Evolutionary conservation across 2,113 vertebrate species (phyloP).

Genomic region (Saimiri boliviensis): DNA sequence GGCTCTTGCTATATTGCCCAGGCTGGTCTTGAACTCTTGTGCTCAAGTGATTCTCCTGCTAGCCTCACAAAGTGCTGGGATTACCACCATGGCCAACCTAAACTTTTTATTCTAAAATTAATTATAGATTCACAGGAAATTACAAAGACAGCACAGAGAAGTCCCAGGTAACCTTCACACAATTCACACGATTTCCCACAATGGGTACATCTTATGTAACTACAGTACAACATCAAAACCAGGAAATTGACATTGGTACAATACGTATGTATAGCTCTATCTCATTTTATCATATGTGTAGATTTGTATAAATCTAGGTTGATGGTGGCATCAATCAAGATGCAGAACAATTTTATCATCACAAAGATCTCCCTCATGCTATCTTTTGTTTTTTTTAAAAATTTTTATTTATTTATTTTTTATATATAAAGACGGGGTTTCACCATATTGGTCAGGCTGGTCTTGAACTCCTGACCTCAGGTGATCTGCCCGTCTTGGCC

Average conservation of each 20-base stretch:
- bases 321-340: neutral
- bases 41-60: no score
- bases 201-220: neutral
- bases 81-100: no score
- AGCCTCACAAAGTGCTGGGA: no score
- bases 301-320: neutral
- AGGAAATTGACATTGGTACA: neutral
- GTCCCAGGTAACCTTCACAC: neutral
- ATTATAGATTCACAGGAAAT: neutral
- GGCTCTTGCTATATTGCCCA: no score
- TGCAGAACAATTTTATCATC: neutral
- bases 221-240: neutral
- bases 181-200: neutral
- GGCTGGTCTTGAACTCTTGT: no score
- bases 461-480: no score
- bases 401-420: no score
- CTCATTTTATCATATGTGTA: neutral
- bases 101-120: constrained; percentile 4
- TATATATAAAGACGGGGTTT: no score
- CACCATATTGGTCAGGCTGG: no score
- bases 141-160: neutral
- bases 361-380: neutral
- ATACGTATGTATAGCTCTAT: neutral
- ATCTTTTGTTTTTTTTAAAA: neutral
- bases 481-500: no score